Conservation (phyloP, 2,113 vertebrate species). For the Callionymus lyra region DNA sequence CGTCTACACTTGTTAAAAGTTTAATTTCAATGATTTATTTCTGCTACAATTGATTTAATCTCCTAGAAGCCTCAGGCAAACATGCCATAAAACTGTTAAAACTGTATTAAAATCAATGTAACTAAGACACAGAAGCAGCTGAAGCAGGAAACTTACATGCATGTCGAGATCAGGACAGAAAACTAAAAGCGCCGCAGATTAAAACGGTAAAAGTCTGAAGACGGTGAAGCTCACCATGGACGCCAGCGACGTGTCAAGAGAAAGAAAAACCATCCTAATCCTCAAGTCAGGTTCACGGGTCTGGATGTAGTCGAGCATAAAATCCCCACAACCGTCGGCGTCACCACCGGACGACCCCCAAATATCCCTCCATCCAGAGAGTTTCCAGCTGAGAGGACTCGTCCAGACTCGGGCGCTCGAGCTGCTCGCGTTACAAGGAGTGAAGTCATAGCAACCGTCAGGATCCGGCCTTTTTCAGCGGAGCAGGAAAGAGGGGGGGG, state of each 20-base stretch:
- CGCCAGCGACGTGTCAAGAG: slow-evolving; percentile 65
- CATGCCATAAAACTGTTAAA: no score
- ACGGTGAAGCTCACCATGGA: slow-evolving; percentile 68
- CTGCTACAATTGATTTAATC: no score
- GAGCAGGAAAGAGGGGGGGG: slow-evolving; percentile 55
- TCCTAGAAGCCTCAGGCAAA: no score
- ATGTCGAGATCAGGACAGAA: no score
- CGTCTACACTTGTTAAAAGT: no score
- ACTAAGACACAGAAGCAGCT: no score
- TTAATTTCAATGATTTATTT: no score
- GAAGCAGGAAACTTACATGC: no score
- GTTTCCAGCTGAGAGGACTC: background rate
- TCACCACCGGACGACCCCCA: slow-evolving; percentile 2
- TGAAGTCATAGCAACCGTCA: slow-evolving; percentile 68
- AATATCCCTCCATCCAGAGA: background rate
- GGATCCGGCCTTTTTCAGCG: slow-evolving; percentile 59
- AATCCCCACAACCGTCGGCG: slow-evolving; percentile 18
- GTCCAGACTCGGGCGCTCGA: slow-evolving; percentile 47
- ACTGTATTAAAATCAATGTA: no score
- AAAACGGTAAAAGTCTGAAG: no score
- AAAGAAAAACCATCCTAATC: slow-evolving; percentile 69
- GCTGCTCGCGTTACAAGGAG: slow-evolving; percentile 21
- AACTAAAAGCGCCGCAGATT: no score
- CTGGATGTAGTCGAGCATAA: slow-evolving; percentile 45
- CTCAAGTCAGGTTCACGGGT: slow-evolving; percentile 39